Percentiles rank a stretch among this genome's conserved stretches.
phyloP scores from a whole-genome alignment of 2,888 invertebrate species.

The Pegoplata infirma region DNA sequence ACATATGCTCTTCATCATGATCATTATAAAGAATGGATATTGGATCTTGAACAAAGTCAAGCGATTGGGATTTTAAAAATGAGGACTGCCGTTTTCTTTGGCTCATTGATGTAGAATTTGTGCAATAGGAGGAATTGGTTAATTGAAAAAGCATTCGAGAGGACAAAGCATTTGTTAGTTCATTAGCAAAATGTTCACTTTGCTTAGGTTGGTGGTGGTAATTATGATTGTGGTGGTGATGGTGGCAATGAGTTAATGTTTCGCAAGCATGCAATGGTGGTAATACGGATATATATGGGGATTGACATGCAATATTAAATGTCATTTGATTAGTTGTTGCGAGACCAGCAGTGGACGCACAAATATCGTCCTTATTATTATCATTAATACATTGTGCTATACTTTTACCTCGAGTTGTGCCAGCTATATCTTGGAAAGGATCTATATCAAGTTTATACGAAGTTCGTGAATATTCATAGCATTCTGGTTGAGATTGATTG shows the following conservation, averaged over 20 bases:
- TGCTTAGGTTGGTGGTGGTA: conserved; percentile 12
- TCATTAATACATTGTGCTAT: conserved; percentile 25
- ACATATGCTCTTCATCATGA: conserved; percentile 38
- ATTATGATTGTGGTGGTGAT: conserved; percentile 19
- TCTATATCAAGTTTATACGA: neutral
- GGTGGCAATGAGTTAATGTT: conserved; percentile 36
- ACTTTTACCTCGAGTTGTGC: conserved; percentile 35
- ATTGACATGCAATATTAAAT: conserved; percentile 48
- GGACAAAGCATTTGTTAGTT: conserved; percentile 46
- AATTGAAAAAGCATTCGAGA: conserved; percentile 45
- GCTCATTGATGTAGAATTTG: conserved; percentile 39
- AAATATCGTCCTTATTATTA: conserved; percentile 17
- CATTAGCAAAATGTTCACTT: conserved; percentile 29
- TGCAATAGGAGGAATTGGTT: conserved; percentile 46
- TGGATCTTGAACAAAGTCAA: conserved; percentile 56
- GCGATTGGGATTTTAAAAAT: conserved; percentile 64
- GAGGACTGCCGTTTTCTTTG: conserved; percentile 50
- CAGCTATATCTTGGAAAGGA: neutral
- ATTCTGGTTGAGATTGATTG: neutral
- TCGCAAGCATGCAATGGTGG: conserved; percentile 52
- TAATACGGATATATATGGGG: conserved; percentile 31
- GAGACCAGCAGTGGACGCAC: neutral
- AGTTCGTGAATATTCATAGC: neutral
- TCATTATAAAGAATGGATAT: conserved; percentile 44
- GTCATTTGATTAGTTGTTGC: conserved; percentile 29